These are phyloP conservation scores for Brachypalpus laphriformis DNA, from an alignment of 2,888 invertebrate species.

Conservation along the genomic window DNA sequence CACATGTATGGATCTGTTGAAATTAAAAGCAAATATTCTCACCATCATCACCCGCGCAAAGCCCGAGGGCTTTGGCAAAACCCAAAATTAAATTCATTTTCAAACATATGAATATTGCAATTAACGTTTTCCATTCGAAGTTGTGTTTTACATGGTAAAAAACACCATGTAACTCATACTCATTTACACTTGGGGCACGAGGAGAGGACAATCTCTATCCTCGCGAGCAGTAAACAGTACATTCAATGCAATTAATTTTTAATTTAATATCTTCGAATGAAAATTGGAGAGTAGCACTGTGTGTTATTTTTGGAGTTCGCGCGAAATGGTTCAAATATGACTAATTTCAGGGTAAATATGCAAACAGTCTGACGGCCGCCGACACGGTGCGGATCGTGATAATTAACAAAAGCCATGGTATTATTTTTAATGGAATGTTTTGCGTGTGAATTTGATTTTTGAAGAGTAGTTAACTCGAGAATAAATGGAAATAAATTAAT, in stretches of 20 bases:
- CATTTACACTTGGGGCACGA: not conserved
- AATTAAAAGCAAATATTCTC: conserved; percentile 52
- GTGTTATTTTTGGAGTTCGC: not conserved
- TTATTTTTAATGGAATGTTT: conserved; percentile 21
- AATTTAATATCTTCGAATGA: conserved; percentile 50
- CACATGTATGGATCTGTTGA: not conserved
- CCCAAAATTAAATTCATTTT: conserved; percentile 50
- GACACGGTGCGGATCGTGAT: not conserved
- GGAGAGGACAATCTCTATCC: not conserved
- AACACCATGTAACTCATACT: conserved; percentile 4
- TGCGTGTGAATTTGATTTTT: conserved; percentile 17
- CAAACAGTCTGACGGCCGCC: conserved; percentile 3
- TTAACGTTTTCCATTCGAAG: conserved; percentile 47
- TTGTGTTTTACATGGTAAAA: conserved; percentile 44
- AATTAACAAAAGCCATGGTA: conserved; percentile 20
- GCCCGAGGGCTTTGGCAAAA: conserved; percentile 36
- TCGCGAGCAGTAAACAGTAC: conserved; percentile 12
- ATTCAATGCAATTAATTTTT: conserved; percentile 49
- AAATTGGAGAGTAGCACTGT: not conserved
- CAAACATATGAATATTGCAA: conserved; percentile 59
- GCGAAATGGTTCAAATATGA: conserved; percentile 1
- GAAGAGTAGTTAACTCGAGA: not conserved
- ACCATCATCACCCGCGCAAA: not conserved
- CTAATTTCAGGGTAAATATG: conserved; percentile 30
- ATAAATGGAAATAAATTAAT: conserved; percentile 15